A percentile compares a stretch with the other conserved stretches of the same genome.
Conservation (phyloP, 1,140 invertebrate genomes). For the Phortica variegata region DNA sequence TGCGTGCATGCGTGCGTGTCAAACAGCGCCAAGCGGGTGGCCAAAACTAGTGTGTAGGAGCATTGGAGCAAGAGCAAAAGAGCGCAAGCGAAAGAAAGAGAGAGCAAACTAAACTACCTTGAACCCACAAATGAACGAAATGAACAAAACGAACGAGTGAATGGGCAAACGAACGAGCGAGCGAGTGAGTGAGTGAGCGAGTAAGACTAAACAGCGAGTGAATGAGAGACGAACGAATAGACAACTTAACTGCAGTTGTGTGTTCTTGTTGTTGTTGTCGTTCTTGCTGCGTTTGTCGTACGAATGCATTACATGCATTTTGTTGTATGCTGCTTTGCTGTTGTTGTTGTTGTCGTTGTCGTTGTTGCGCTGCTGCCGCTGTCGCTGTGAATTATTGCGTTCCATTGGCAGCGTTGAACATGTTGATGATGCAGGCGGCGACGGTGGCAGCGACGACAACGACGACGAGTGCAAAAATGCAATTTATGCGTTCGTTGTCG, state of each 20-base stretch:
- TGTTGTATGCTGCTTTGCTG: background rate
- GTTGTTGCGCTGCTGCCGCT: conserved; percentile 21
- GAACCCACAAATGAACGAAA: conserved; percentile 27
- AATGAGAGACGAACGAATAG: conserved; percentile 5
- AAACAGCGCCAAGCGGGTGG: too few species aligned
- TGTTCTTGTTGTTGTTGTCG: background rate
- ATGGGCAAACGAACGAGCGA: background rate
- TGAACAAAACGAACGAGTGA: conserved; percentile 14
- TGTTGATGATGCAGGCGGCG: too few species aligned
- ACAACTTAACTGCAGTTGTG: conserved; percentile 13
- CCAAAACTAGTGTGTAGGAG: too few species aligned
- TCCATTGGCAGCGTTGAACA: conserved; percentile 40
- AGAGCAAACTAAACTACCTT: conserved; percentile 38
- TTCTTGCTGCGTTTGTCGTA: too few species aligned
- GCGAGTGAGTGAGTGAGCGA: background rate
- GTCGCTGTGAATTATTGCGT: conserved; percentile 43
- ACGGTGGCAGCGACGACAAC: too few species aligned
- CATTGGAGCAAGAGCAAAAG: conserved; percentile 11
- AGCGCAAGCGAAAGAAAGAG: conserved; percentile 5
- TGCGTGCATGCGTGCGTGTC: too few species aligned
- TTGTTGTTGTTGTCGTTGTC: background rate
- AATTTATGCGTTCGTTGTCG: conserved; percentile 46
- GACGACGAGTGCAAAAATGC: too few species aligned
- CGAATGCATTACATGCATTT: conserved; percentile 23
- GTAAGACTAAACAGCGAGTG: too few species aligned